phyloP scores from a whole-genome alignment of 2,113 vertebrate genomes.

The Notarius lentiginosus region DNA sequence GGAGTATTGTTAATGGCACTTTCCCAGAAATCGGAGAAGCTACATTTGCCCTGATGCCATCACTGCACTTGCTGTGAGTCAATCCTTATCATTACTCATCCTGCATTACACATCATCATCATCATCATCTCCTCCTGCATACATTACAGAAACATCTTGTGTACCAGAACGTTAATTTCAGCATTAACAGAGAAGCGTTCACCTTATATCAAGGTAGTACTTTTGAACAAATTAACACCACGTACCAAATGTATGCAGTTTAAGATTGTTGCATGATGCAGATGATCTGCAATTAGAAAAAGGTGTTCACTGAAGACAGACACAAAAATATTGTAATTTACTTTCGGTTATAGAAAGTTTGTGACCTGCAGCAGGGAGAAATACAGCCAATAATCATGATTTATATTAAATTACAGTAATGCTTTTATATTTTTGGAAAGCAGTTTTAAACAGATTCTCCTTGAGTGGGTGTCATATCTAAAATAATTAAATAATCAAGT shows the following conservation, averaged over 20 bases:
- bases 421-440: no score
- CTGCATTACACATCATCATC: background rate
- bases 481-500: background rate
- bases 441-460: no score
- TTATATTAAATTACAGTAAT: no score
- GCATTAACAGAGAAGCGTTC: no score
- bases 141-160: background rate
- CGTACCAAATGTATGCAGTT: background rate
- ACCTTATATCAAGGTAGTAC: no score
- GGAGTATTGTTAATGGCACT: conserved; percentile 95
- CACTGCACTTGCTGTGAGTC: conserved; percentile 92
- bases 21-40: conserved; percentile 90
- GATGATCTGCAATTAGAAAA: background rate
- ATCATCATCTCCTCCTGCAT: background rate
- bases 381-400: no score
- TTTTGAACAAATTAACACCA: background rate
- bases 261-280: background rate
- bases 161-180: no score
- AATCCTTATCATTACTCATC: background rate
- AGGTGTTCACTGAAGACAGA: background rate
- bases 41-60: conserved; percentile 94
- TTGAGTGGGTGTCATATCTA: background rate
- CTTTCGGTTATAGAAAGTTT: background rate
- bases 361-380: no score
- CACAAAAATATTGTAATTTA: background rate